These are phyloP conservation scores for Eupithecia pulchellata DNA, from an alignment of 2,888 invertebrate genomes.

Conservation along the genomic window DNA sequence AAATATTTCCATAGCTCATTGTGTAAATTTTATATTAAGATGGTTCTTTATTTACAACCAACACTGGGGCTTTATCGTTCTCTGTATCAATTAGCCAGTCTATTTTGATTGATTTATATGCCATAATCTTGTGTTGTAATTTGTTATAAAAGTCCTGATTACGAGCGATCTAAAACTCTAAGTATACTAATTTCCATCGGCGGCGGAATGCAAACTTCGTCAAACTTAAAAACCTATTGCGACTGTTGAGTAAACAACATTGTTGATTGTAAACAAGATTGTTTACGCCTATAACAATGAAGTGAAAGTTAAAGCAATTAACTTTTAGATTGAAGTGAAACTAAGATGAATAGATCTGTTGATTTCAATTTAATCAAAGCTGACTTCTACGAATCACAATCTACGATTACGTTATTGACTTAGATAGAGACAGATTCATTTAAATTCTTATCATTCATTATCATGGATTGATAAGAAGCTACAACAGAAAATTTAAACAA, in stretches of 20 bases:
- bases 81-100: constrained; percentile 18
- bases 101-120: constrained; percentile 14
- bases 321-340: constrained; percentile 19
- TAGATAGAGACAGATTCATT: neutral
- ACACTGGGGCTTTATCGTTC: constrained; percentile 2
- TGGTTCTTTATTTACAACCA: constrained; percentile 9
- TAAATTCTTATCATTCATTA: neutral
- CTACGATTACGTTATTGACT: neutral
- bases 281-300: constrained; percentile 4
- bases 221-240: constrained; percentile 29
- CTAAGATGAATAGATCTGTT: constrained; percentile 6
- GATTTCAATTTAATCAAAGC: constrained; percentile 8
- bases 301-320: constrained; percentile 24
- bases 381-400: neutral
- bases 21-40: constrained; percentile 10
- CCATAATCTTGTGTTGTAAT: constrained; percentile 20
- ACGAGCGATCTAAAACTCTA: constrained; percentile 14
- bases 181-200: neutral
- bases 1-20: constrained; percentile 14
- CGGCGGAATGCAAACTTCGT: constrained; percentile 8
- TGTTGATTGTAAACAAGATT: constrained; percentile 34
- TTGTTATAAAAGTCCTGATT: constrained; percentile 22
- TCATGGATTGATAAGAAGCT: too few relatives aligned
- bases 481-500: constrained; percentile 12
- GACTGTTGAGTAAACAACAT: constrained; percentile 40